Conservation (phyloP, 2,113 vertebrate species). For the Siniperca knerii region DNA sequence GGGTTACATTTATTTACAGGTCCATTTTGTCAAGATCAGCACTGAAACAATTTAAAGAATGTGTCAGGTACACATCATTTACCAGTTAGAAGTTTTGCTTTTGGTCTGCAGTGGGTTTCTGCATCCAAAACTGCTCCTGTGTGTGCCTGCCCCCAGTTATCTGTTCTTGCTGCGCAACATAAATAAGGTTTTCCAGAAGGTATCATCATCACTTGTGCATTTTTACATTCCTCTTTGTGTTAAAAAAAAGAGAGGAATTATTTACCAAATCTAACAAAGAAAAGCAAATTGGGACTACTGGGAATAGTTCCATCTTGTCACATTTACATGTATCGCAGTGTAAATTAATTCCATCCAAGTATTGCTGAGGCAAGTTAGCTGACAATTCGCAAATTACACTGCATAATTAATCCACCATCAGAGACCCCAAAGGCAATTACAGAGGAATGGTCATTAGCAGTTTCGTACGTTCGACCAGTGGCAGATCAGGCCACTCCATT, state of each 20-base stretch:
- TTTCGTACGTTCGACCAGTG: constrained; percentile 50
- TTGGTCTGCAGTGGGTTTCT: constrained; percentile 8
- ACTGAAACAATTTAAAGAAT: constrained; percentile 12
- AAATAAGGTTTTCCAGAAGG: constrained; percentile 27
- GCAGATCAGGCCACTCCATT: constrained; percentile 64
- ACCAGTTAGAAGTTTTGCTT: constrained; percentile 44
- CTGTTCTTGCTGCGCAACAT: constrained; percentile 16
- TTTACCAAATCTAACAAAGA: constrained; percentile 37
- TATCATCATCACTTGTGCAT: constrained; percentile 31
- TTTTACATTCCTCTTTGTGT: constrained; percentile 32
- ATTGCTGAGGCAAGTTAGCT: constrained; percentile 58
- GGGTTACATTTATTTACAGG: constrained; percentile 11
- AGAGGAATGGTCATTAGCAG: constrained; percentile 63
- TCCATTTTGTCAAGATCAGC: constrained; percentile 23
- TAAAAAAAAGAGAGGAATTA: neutral
- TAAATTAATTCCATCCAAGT: constrained; percentile 57
- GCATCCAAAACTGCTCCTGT: constrained; percentile 34
- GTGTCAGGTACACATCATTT: constrained; percentile 16
- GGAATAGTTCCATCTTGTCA: constrained; percentile 48
- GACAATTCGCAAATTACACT: constrained; percentile 72
- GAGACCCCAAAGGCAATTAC: constrained; percentile 71
- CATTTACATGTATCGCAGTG: constrained; percentile 55
- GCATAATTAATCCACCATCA: constrained; percentile 69
- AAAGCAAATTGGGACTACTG: constrained; percentile 35
- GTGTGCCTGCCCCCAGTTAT: constrained; percentile 39